Conservation (phyloP, 2,797 vertebrate species). For the Rhyacichthys aspro region DNA sequence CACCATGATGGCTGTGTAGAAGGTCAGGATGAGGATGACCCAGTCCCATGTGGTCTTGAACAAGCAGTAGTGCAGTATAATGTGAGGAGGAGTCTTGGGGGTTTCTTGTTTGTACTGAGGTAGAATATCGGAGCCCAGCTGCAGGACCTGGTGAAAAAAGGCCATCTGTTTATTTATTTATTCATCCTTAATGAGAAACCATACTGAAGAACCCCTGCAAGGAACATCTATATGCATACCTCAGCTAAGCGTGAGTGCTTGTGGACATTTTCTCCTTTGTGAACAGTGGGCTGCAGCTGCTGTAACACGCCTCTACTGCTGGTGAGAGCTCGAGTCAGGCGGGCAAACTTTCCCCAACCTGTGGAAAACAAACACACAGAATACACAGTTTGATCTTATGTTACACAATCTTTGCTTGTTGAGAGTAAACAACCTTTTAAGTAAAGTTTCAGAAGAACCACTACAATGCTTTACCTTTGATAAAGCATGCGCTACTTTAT, state of each 20-base stretch:
- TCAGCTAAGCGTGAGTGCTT: conserved; percentile 97
- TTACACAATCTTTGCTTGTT: neutral
- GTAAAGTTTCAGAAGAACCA: neutral
- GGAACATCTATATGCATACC: conserved; percentile 73
- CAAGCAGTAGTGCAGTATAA: conserved; percentile 98
- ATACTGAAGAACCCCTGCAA: neutral
- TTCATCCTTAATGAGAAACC: conserved; percentile 4
- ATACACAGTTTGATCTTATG: neutral
- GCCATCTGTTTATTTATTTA: neutral
- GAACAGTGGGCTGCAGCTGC: conserved; percentile 95
- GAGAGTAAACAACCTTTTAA: conserved; percentile 1
- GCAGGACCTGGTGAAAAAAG: conserved; percentile 85
- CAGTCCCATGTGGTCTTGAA: conserved; percentile 99
- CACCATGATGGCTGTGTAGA: conserved; percentile 99
- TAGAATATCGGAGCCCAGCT: conserved; percentile 96
- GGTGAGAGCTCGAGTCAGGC: conserved; percentile 94
- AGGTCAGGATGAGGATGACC: conserved; percentile 99
- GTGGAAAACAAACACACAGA: conserved; percentile 34
- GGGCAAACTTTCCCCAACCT: conserved; percentile 99
- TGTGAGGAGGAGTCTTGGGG: conserved; percentile 98
- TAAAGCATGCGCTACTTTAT: neutral
- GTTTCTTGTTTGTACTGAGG: conserved; percentile 99
- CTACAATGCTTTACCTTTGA: too few relatives aligned
- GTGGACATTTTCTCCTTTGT: conserved; percentile 97
- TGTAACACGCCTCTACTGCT: conserved; percentile 97